Base-by-base conservation (phyloP, 2,113 vertebrate species). In the Dolichotis patagonum region DNA sequence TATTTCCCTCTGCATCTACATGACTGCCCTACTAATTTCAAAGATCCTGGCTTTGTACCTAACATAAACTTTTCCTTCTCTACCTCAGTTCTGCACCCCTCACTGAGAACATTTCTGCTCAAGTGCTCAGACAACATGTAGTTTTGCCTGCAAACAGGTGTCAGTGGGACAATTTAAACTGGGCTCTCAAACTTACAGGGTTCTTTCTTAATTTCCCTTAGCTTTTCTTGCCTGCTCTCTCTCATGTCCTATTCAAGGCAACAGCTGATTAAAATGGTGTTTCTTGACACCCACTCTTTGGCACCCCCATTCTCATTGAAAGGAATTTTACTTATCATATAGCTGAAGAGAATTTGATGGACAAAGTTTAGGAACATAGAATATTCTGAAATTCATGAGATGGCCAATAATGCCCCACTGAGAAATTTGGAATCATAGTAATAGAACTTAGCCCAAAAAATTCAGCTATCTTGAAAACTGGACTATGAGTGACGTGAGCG, bases 261-360 rank as follows among this genome's bases (percentile, higher is more conserved):
- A 82, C 84, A n/a, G 3, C 52, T 71, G 26, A 46, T 11, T 43
- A 54, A 90, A 94, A 43, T 17, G 24, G 13, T 43, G 30, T 4
- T 49, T 82, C 56, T 71, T 9, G 73, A 49, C 4, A 88, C 28
- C 10, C 3, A 32, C 4, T 3, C 28, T 52, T 58, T 73, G 8
- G 8, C 9, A 0, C 16, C 30, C 1, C 3, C 11, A 3, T 6
- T 16, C 8, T 6, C 3, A 16, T 6, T 24, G 19, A 49, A 75
- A 95, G 43, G 35, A 32, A 46, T 54, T 83, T 87, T 54, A 19
- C 13, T 91, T 80, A 38, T 60, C 24, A 30, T 7, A 38, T 3
- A 41, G 19, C 16, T 24, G 49, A 20, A 2, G 35, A 54, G 35
- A 46, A 58, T 30, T 56, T 22, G 52, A 32, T 62, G 26, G 19